Base-by-base conservation (phyloP, 2,888 invertebrate genomes). In the Lutraria lutraria region DNA sequence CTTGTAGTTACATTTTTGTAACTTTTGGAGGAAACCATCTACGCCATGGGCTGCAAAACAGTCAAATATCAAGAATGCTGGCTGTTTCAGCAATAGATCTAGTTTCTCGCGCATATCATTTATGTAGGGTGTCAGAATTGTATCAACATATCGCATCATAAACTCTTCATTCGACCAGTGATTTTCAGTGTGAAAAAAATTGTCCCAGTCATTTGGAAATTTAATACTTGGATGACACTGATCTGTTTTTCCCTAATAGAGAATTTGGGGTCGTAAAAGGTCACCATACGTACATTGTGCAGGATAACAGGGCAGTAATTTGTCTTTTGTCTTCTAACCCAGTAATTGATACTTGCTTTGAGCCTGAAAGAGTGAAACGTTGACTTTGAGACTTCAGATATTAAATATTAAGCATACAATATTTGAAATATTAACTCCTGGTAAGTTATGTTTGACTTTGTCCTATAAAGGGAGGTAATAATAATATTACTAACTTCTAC, bases 311-410 rank as follows among this genome's bases (percentile, higher is more conserved):
- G 3, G 79, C 85, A 19, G 85, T 79, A 4, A 80, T 85, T 21
- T 85, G 85, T 25, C 85, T n/a, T 79, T 85, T 79, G 29, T 85
- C 85, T 25, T 85, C 80, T 1, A 76, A 13, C 12, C 85, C 84
- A 52, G 25, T 76, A 25, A 85, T 85, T 4, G 72, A 76, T 53
- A 85, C 76, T 29, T 85, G 84, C 29, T 85, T 85, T 10, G 83
- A 60, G 25, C 82, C 82, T 54, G 82, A n/a, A 82, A 82, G 25
- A 56, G n/a, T n/a, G n/a, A n/a, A n/a, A n/a, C n/a, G n/a, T n/a
- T n/a, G n/a, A n/a, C n/a, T n/a, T n/a, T n/a, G n/a, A n/a, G n/a
- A n/a, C n/a, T n/a, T n/a, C n/a, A n/a, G n/a, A n/a, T n/a, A n/a
- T n/a, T n/a, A n/a, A n/a, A n/a, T n/a, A n/a, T n/a, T n/a, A n/a